Evolutionary conservation across 2,888 invertebrate genomes (phyloP).

Genomic region (Melinaea marsaeus): DNA sequence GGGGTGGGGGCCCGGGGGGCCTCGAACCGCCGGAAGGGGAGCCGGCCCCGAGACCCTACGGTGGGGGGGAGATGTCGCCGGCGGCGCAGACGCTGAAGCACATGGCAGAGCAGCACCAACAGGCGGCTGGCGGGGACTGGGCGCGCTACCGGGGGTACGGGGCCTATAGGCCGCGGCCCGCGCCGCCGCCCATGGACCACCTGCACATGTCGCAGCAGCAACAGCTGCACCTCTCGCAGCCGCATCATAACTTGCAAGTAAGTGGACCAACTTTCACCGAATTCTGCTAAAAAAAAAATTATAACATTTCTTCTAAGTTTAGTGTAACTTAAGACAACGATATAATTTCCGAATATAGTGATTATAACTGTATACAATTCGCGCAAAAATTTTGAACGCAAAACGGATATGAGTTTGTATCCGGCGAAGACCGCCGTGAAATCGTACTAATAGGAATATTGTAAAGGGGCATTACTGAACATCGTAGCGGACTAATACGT

Average conservation of each 20-base stretch:
- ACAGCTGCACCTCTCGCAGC: conserved; percentile 91
- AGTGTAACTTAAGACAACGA: too few species aligned
- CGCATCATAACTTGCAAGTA: conserved; percentile 89
- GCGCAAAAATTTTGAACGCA: conserved; percentile 13
- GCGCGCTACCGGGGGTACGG: conserved; percentile 75
- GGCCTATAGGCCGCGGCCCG: conserved; percentile 67
- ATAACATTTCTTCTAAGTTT: too few species aligned
- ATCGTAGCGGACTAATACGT: conserved; percentile 30
- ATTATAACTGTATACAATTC: conserved; percentile 2
- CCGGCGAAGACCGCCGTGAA: conserved; percentile 13
- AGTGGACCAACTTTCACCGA: conserved; percentile 29
- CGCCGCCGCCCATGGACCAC: conserved; percentile 65
- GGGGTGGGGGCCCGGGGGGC: conserved; percentile 49
- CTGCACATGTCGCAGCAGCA: conserved; percentile 93
- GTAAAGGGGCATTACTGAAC: conserved; percentile 28
- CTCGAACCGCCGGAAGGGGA: conserved; percentile 73
- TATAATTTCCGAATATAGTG: too few species aligned
- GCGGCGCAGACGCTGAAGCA: conserved; percentile 97
- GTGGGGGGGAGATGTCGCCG: conserved; percentile 86
- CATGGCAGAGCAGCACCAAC: conserved; percentile 98
- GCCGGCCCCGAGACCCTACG: conserved; percentile 66
- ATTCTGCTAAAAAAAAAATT: too few species aligned
- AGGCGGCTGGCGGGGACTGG: conserved; percentile 80
- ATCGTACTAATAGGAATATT: conserved; percentile 12
- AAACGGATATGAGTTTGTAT: conserved; percentile 15